Evolutionary conservation across 2,797 vertebrate genomes (phyloP).

Genomic region (Hippocampus kuda): DNA sequence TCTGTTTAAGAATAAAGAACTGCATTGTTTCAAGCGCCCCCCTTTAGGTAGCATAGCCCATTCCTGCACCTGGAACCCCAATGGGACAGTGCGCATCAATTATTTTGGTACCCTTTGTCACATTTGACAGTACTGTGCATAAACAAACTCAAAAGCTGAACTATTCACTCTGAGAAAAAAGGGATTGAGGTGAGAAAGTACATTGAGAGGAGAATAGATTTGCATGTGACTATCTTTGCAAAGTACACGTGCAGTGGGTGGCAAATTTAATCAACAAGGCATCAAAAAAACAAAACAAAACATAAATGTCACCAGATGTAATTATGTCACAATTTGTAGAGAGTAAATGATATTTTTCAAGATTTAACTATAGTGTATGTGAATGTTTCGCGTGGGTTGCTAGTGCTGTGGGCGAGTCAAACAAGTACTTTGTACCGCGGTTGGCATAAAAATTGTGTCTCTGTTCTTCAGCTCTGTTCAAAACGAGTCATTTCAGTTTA

Average conservation of each 20-base stretch:
- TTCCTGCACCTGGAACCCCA: neutral
- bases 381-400: too few relatives aligned
- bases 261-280: constrained; percentile 2
- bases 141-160: neutral
- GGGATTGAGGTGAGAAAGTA: constrained; percentile 30
- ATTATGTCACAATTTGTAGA: neutral
- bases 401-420: too few relatives aligned
- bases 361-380: too few relatives aligned
- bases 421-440: too few relatives aligned
- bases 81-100: constrained; percentile 15
- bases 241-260: constrained; percentile 76
- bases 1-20: neutral
- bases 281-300: neutral
- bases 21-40: neutral
- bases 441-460: too few relatives aligned
- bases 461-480: too few relatives aligned
- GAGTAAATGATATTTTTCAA: too few relatives aligned
- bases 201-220: constrained; percentile 63
- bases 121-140: neutral
- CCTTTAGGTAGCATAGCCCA: neutral
- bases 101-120: constrained; percentile 49
- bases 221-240: constrained; percentile 69
- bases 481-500: too few relatives aligned
- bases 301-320: neutral
- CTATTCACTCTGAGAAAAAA: neutral